A percentile compares a stretch with the other conserved stretches of the same genome.
These are phyloP conservation scores for Smittia aterrima DNA, from an alignment of 2,888 invertebrate species.

Conservation along the genomic window DNA sequence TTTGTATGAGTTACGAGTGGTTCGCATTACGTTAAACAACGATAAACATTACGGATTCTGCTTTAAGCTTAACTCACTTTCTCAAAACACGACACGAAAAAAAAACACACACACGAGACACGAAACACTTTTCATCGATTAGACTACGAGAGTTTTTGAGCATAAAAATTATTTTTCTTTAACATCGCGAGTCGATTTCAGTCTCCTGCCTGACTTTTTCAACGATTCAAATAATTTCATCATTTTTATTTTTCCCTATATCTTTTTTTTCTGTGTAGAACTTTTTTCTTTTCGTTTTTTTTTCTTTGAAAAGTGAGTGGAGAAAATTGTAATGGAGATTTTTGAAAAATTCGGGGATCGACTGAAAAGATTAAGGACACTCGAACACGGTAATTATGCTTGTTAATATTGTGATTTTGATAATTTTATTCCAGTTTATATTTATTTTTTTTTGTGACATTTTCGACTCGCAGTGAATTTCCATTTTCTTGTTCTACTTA, in stretches of 20 bases:
- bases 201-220: slow-evolving; percentile 36
- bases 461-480: not conserved
- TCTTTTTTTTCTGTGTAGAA: slow-evolving; percentile 23
- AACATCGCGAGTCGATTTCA: slow-evolving; percentile 15
- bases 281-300: slow-evolving; percentile 20
- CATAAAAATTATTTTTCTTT: slow-evolving; percentile 39
- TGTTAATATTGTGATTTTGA: not conserved
- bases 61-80: not conserved
- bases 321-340: slow-evolving; percentile 33
- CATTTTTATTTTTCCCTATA: slow-evolving; percentile 41
- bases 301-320: slow-evolving; percentile 32
- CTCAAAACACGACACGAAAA: not conserved
- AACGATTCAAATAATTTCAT: slow-evolving; percentile 41
- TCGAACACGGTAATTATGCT: slow-evolving; percentile 35
- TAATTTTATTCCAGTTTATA: not conserved
- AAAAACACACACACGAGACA: not conserved
- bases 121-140: not conserved
- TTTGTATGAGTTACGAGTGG: not conserved
- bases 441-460: not conserved
- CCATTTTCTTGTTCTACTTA: slow-evolving; percentile 60
- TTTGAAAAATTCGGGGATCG: slow-evolving; percentile 19
- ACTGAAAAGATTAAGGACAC: slow-evolving; percentile 36
- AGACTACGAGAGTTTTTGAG: slow-evolving; percentile 28
- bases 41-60: not conserved
- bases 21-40: not conserved